Base-by-base conservation (phyloP, 2,113 vertebrate species). In the Phasianus colchicus region DNA sequence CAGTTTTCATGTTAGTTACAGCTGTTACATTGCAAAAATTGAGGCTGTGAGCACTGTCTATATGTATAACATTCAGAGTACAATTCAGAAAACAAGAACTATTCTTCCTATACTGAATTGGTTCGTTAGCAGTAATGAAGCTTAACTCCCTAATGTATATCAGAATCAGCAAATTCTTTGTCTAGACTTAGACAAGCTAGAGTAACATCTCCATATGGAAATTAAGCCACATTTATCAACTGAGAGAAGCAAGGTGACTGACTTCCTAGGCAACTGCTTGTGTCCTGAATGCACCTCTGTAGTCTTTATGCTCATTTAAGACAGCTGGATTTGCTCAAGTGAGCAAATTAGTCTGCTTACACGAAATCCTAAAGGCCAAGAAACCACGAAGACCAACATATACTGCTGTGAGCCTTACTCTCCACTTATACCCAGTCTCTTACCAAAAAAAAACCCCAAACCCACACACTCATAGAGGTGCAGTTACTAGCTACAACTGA, bases 131-230 rank as follows among this genome's bases (percentile, higher is more conserved):
- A 87, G 27, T 81, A 92, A 84, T 25, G 36, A 93, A 78, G 61
- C 36, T 61, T 67, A 72, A 21, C 73, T 78, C 63, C 65, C 54
- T 65, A 84, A 84, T 9, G 48, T 61, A 76, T 67, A 92, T 36
- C 40, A 70, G 66, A 79, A 57, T 89, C 81, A 90, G 81, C 66
- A 92, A 66, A 89, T 94, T 87, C 74, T 71, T 93, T 60, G 30
- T 40, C 71, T 78, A 50, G 48, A 40, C 55, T 94, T 54, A 61
- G 81, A 48, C 48, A 76, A 86, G 71, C 45, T 73, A 43, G 17
- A 91, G 66, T 27, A 92, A 75, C 43, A 84, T 69, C 14, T 79
- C 58, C 11, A 84, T 66, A 61, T 21, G 19, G 40, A 83, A 74
- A 84, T 85, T 94, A 94, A 93, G 48, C 84, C 45, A 73, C 30